Evolutionary conservation across 2,888 invertebrate species (phyloP).

Genomic region (Synergus umbraculus): DNA sequence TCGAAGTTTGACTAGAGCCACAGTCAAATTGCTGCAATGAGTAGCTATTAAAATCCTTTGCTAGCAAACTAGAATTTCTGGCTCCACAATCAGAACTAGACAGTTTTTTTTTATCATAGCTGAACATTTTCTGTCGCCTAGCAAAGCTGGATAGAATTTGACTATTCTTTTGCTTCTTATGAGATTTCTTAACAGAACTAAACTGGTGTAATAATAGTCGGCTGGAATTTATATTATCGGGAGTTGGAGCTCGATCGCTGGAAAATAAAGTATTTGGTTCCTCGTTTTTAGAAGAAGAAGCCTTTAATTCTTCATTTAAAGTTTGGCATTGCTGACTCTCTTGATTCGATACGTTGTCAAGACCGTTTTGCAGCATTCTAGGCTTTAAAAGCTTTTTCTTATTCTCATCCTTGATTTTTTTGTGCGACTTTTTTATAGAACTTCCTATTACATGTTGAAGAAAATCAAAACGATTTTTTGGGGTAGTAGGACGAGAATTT

Average conservation of each 20-base stretch:
- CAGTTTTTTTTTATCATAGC: slow-evolving; percentile 46
- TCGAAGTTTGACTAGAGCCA: slow-evolving; percentile 42
- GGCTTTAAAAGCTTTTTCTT: slow-evolving; percentile 62
- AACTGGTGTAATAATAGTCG: slow-evolving; percentile 67
- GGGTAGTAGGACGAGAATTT: slow-evolving; percentile 58
- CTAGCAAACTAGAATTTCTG: slow-evolving; percentile 42
- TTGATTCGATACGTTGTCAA: slow-evolving; percentile 42
- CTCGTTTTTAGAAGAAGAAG: background rate
- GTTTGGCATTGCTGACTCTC: background rate
- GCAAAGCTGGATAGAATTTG: slow-evolving; percentile 62
- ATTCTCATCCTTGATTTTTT: slow-evolving; percentile 67
- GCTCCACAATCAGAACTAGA: slow-evolving; percentile 29
- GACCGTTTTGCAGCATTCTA: slow-evolving; percentile 47
- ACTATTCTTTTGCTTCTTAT: slow-evolving; percentile 68
- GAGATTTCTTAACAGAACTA: slow-evolving; percentile 70
- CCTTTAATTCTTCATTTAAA: background rate
- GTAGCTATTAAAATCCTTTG: slow-evolving; percentile 3
- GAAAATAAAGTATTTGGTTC: background rate
- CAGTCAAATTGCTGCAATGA: background rate
- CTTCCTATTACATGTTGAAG: slow-evolving; percentile 62
- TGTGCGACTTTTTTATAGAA: slow-evolving; percentile 72
- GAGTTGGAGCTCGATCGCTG: slow-evolving; percentile 64
- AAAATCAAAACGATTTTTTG: slow-evolving; percentile 66
- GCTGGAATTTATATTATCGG: slow-evolving; percentile 71
- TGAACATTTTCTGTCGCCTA: slow-evolving; percentile 60